A percentile compares a stretch with the other conserved stretches of the same genome.
Evolutionary conservation across 2,797 vertebrate genomes (phyloP).

Genomic region (Karalla daura): DNA sequence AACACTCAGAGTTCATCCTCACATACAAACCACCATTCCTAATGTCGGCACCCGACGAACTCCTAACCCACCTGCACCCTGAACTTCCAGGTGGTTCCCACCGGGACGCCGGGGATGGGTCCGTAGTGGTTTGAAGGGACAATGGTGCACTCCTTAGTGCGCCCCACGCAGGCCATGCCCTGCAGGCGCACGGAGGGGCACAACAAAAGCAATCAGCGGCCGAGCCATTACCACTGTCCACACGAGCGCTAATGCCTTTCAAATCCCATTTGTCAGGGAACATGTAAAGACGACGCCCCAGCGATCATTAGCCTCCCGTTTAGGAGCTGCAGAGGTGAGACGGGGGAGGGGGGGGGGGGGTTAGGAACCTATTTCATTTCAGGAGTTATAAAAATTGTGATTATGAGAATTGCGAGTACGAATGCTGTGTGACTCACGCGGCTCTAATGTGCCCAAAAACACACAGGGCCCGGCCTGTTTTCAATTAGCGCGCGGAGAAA

Average conservation of each 20-base stretch:
- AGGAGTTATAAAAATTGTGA: conserved; percentile 37
- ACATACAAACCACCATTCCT: too few relatives aligned
- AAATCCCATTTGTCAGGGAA: neutral
- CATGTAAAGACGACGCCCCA: neutral
- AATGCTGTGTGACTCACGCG: conserved; percentile 64
- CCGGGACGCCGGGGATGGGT: conserved; percentile 94
- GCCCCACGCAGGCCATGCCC: conserved; percentile 99
- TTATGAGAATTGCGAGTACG: conserved; percentile 42
- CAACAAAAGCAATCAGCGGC: conserved; percentile 5
- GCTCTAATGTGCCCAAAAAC: conserved; percentile 64
- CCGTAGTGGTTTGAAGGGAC: conserved; percentile 98
- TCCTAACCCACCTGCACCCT: conserved; percentile 96
- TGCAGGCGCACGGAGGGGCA: conserved; percentile 66
- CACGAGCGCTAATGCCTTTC: neutral
- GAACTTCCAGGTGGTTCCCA: conserved; percentile 98
- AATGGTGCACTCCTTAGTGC: conserved; percentile 98
- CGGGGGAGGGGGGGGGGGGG: conserved; percentile 6
- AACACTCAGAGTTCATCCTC: too few relatives aligned
- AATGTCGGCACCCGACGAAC: too few relatives aligned
- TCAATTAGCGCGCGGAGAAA: conserved; percentile 71
- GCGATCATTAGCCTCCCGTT: neutral
- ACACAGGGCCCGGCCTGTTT: conserved; percentile 69
- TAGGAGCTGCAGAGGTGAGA: conserved; percentile 4
- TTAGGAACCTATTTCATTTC: conserved; percentile 44
- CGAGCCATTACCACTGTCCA: neutral